Percentiles rank a stretch among this genome's conserved stretches.
phyloP scores from a whole-genome alignment of 2,888 invertebrate genomes.

The Drosophila monieri region DNA sequence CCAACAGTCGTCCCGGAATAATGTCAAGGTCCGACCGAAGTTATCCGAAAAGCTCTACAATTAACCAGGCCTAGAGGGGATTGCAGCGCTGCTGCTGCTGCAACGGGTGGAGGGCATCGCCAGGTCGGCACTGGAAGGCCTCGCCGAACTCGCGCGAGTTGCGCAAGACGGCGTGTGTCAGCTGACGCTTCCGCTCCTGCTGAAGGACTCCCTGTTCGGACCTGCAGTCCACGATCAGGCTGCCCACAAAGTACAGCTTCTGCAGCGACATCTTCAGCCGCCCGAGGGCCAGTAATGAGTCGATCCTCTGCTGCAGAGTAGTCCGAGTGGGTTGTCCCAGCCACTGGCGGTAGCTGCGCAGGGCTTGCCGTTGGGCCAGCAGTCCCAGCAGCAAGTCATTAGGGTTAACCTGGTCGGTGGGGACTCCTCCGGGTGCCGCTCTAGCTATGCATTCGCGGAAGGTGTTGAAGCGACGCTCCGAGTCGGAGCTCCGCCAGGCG shows the following conservation, averaged over 20 bases:
- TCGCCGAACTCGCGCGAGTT: constrained; percentile 77
- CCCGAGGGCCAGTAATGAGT: constrained; percentile 55
- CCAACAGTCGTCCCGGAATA: constrained; percentile 2
- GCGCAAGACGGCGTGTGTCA: constrained; percentile 74
- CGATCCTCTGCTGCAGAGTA: constrained; percentile 55
- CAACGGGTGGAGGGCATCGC: constrained; percentile 52
- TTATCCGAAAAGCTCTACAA: not conserved
- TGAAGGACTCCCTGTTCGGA: constrained; percentile 31
- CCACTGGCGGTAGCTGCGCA: constrained; percentile 71
- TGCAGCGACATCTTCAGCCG: constrained; percentile 65
- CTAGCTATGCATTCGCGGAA: constrained; percentile 68
- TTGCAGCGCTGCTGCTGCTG: constrained; percentile 49
- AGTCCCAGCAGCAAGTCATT: constrained; percentile 76
- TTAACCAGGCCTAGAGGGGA: constrained; percentile 21
- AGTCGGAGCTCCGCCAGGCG: constrained; percentile 82
- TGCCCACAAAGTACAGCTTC: constrained; percentile 77
- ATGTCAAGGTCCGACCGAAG: constrained; percentile 73
- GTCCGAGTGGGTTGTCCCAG: constrained; percentile 53
- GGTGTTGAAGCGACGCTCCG: constrained; percentile 73
- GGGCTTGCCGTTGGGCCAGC: constrained; percentile 71
- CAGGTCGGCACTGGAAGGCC: constrained; percentile 72
- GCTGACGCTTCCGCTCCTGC: constrained; percentile 57
- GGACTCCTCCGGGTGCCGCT: constrained; percentile 14
- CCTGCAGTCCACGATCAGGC: constrained; percentile 73
- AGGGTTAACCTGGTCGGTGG: constrained; percentile 32